Conservation (phyloP, 2,888 invertebrate genomes). For the Eupeodes luniger region DNA sequence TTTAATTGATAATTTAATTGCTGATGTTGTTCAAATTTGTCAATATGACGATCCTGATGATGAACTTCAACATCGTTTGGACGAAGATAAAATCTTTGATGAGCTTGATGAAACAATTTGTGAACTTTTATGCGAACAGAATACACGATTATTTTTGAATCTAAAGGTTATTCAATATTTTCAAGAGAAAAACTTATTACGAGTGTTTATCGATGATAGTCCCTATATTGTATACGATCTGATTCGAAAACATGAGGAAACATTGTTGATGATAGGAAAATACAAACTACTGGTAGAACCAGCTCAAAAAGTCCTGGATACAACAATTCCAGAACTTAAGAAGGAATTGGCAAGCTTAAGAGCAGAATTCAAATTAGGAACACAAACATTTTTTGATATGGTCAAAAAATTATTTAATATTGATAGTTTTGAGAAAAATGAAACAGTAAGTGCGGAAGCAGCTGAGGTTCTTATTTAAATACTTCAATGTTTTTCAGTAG, state of each 20-base stretch:
- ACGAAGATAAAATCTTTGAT: slow-evolving; percentile 76
- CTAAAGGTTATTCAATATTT: slow-evolving; percentile 79
- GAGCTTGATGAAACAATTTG: slow-evolving; percentile 48
- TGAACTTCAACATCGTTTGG: slow-evolving; percentile 74
- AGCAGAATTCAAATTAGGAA: slow-evolving; percentile 18
- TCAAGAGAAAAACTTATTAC: slow-evolving; percentile 77
- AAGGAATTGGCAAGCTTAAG: slow-evolving; percentile 33
- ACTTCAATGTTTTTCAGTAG: slow-evolving; percentile 57
- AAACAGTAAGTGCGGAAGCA: slow-evolving; percentile 75
- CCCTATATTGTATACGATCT: slow-evolving; percentile 49
- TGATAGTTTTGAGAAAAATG: slow-evolving; percentile 60
- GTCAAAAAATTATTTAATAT: slow-evolving; percentile 39
- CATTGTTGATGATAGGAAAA: slow-evolving; percentile 77
- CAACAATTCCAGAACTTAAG: slow-evolving; percentile 54
- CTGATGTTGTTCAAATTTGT: slow-evolving; percentile 64
- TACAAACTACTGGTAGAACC: slow-evolving; percentile 1
- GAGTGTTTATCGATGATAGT: slow-evolving; percentile 77
- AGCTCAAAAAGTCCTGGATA: slow-evolving; percentile 16
- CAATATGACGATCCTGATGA: slow-evolving; percentile 72
- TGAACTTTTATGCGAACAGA: slow-evolving; percentile 67
- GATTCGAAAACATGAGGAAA: slow-evolving; percentile 45
- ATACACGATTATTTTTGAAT: slow-evolving; percentile 76
- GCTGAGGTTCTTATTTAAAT: too few species aligned
- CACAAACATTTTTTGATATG: background rate
- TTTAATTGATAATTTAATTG: slow-evolving; percentile 77